A percentile compares a stretch with the other conserved stretches of the same genome.
phyloP scores from a whole-genome alignment of 2,797 vertebrate species.

The Podarcis lilfordi region DNA sequence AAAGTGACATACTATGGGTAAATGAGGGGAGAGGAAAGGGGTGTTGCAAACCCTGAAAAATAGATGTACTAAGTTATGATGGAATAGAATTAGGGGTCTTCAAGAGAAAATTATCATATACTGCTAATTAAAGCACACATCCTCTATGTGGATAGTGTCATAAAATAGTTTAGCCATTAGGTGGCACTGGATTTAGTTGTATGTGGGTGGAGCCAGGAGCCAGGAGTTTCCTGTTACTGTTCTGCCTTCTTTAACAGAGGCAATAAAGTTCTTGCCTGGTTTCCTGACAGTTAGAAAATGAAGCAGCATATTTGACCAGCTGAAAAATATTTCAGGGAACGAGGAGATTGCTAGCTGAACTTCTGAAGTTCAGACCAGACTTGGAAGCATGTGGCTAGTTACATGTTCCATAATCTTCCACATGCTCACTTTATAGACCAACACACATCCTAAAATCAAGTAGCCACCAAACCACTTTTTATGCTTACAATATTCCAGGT shows the following conservation, averaged over 20 bases:
- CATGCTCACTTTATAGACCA: not conserved
- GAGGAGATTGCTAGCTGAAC: slow-evolving; percentile 13
- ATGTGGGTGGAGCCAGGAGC: too few species aligned
- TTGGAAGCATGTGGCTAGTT: slow-evolving; percentile 21
- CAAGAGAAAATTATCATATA: slow-evolving; percentile 64
- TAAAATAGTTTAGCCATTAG: not conserved
- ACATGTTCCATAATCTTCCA: not conserved
- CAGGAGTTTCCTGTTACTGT: too few species aligned
- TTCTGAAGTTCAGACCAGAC: slow-evolving; percentile 24
- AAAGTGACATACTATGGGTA: slow-evolving; percentile 45
- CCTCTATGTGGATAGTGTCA: slow-evolving; percentile 4
- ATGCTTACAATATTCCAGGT: not conserved
- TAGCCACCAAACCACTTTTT: not conserved
- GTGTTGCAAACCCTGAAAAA: slow-evolving; percentile 60
- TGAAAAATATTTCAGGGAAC: slow-evolving; percentile 41
- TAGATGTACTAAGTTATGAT: slow-evolving; percentile 66
- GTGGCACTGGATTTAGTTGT: too few species aligned
- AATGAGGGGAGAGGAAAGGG: slow-evolving; percentile 18
- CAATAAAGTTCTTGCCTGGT: too few species aligned
- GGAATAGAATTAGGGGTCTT: slow-evolving; percentile 72
- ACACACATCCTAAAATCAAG: not conserved
- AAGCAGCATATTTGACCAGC: slow-evolving; percentile 29
- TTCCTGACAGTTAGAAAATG: not conserved
- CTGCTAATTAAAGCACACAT: slow-evolving; percentile 46
- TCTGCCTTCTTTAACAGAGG: too few species aligned